Evolutionary conservation across 2,113 vertebrate genomes (phyloP), one percentile per base, ranked within the genome.

Genomic region (Proterorhinus semilunaris): DNA sequence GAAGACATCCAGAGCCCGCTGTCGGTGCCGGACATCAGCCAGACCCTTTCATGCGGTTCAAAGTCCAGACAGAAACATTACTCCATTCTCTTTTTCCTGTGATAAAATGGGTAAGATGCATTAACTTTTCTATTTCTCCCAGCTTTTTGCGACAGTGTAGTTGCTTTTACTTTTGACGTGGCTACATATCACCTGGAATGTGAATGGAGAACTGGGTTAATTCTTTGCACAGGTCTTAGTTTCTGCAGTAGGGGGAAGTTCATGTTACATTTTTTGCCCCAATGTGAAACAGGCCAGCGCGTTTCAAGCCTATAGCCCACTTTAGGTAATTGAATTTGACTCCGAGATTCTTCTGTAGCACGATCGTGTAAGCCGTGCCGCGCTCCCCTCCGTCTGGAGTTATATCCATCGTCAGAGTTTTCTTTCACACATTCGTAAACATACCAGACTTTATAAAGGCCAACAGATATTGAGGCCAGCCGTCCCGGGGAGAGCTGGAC

Each of bases 241-340:
- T 73, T 79, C 71, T 13, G 67, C 74, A 62, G 48, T 67, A 49
- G 57, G 54, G 27, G 65, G 17, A 67, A 65, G 76, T 72, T 88
- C 85, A 51, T 4, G n/a, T 91, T 87, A 81, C 77, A 51, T 79
- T 87, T 87, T 83, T 81, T 47, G 7, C 76, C 71, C 74, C 82
- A 81, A 86, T 85, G 74, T 84, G 83, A 90, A 86, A 75, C 86
- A 87, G 78, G 82, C 78, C 72, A 55, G 11, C 74, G 86, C 67
- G 71, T 88, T 84, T 80, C 69, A 69, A 85, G 65, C 83, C 80
- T 71, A 72, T 71, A 72, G 70, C 83, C 77, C 83, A 81, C 82
- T 88, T 90, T 69, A 71, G 48, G 68, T 91, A 90, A 92, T 89
- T 91, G 66, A 89, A 91, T 83, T 89, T 81, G 88, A 87, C 80